A percentile compares a stretch with the other conserved stretches of the same genome.
Conservation (phyloP, 1,140 invertebrate genomes). For the Physella acuta region DNA sequence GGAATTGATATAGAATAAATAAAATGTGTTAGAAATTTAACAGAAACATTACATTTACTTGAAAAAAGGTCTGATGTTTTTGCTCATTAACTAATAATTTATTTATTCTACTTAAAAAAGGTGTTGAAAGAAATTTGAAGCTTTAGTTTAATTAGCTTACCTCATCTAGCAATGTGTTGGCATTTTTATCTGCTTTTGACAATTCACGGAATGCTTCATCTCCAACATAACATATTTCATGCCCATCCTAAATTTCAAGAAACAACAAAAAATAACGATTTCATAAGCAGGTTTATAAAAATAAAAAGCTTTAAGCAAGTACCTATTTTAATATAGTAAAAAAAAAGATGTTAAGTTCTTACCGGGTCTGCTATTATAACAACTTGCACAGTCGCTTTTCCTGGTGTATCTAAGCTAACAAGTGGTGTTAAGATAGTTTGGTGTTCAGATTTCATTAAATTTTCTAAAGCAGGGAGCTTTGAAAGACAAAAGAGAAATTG, state of each 20-base stretch:
- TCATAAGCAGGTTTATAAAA: background rate
- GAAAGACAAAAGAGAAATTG: background rate
- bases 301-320: background rate
- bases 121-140: too few species aligned
- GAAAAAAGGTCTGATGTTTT: too few species aligned
- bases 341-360: constrained; percentile 25
- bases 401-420: constrained; percentile 89
- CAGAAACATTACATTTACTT: too few species aligned
- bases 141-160: constrained; percentile 34
- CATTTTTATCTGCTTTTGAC: constrained; percentile 83
- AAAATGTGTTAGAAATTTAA: too few species aligned
- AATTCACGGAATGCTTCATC: constrained; percentile 89
- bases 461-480: constrained; percentile 15
- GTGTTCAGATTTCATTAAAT: constrained; percentile 68
- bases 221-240: constrained; percentile 98
- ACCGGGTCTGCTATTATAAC: constrained; percentile 91
- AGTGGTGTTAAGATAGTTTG: constrained; percentile 83
- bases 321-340: background rate
- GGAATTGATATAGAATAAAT: too few species aligned
- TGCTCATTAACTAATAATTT: too few species aligned
- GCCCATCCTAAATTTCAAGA: constrained; percentile 72
- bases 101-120: too few species aligned
- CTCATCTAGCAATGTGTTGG: constrained; percentile 76
- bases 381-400: constrained; percentile 92
- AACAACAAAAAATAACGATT: background rate